Conservation (phyloP, 1,140 invertebrate species). For the Pemphigus obesinymphae region DNA sequence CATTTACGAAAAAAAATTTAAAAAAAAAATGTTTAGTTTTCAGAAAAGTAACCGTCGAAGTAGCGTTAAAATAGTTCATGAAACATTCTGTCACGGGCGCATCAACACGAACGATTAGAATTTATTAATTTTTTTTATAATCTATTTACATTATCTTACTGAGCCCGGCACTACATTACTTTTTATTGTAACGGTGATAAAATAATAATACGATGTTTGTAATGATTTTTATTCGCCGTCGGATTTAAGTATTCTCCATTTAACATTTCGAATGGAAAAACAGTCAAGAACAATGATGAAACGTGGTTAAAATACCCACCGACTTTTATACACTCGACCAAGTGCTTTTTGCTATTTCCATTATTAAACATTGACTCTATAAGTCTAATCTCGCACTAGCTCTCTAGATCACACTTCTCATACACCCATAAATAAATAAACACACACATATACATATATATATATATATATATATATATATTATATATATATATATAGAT, state of each 20-base stretch:
- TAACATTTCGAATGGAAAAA: not conserved
- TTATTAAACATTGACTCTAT: constrained; percentile 2
- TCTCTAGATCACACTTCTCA: not conserved
- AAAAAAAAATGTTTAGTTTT: no score
- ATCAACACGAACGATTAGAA: no score
- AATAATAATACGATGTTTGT: not conserved
- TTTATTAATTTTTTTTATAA: no score
- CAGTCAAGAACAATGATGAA: not conserved
- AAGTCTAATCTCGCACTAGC: not conserved
- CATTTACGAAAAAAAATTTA: no score
- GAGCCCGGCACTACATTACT: not conserved
- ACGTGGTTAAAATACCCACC: not conserved
- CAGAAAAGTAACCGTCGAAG: no score
- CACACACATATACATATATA: not conserved
- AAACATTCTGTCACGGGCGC: no score
- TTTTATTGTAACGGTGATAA: not conserved
- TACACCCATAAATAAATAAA: not conserved
- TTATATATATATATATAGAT: not conserved
- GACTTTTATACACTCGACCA: not conserved
- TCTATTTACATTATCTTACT: no score
- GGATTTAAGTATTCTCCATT: not conserved
- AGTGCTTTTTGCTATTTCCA: not conserved
- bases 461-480: not conserved
- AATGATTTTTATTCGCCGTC: not conserved
- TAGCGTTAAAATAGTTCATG: no score